Evolutionary conservation across 1,140 invertebrate species (phyloP).

Genomic region (Mylabris phalerata): DNA sequence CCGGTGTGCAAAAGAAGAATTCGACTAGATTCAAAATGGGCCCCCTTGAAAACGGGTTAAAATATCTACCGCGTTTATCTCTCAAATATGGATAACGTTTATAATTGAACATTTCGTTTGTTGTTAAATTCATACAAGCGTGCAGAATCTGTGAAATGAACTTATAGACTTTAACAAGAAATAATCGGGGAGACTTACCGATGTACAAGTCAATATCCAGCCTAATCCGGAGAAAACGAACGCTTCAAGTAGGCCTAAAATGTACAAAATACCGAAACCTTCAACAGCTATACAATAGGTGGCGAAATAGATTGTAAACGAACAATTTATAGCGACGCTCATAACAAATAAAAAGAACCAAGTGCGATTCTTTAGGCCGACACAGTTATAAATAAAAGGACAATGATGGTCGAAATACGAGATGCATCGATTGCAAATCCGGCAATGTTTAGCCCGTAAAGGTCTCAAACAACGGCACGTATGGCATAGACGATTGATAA

Average conservation of each 20-base stretch:
- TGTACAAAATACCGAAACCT: slow-evolving; percentile 75
- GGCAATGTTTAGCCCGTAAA: slow-evolving; percentile 82
- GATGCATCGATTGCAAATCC: slow-evolving; percentile 86
- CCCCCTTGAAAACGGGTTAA: slow-evolving; percentile 84
- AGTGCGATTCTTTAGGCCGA: slow-evolving; percentile 76
- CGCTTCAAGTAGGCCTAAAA: slow-evolving; percentile 73
- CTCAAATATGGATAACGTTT: slow-evolving; percentile 83
- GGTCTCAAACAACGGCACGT: slow-evolving; percentile 83
- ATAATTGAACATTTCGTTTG: slow-evolving; percentile 91
- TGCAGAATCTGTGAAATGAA: slow-evolving; percentile 64
- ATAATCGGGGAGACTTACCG: slow-evolving; percentile 55
- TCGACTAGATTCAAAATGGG: slow-evolving; percentile 80
- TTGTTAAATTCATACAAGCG: slow-evolving; percentile 86
- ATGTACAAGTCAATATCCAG: slow-evolving; percentile 80
- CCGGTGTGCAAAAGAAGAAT: slow-evolving; percentile 78
- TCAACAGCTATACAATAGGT: slow-evolving; percentile 79
- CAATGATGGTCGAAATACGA: slow-evolving; percentile 93
- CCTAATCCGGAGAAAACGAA: slow-evolving; percentile 76
- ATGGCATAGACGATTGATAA: slow-evolving; percentile 80
- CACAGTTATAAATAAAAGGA: slow-evolving; percentile 91
- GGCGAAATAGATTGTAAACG: slow-evolving; percentile 80
- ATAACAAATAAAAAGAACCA: slow-evolving; percentile 89
- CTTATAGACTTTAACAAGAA: not conserved
- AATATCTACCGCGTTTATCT: slow-evolving; percentile 78
- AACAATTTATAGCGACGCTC: slow-evolving; percentile 78